Percentiles rank a stretch among this genome's conserved stretches.
phyloP scores from a whole-genome alignment of 35 echinoderm and acorn worm genomes.

The Apostichopus japonicus region DNA sequence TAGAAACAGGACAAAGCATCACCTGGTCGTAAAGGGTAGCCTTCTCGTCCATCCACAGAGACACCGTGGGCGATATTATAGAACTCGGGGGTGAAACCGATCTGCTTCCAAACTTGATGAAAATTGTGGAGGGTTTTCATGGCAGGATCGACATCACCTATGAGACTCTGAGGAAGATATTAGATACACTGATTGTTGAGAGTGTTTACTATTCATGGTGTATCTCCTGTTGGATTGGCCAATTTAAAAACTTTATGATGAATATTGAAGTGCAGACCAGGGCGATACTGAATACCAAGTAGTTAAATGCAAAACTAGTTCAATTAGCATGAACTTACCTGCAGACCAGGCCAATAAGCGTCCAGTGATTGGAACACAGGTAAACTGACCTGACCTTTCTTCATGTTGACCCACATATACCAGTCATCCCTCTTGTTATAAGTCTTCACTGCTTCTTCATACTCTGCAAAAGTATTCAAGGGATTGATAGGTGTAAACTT shows the following conservation, averaged over 20 bases:
- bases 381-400: conserved; percentile 86
- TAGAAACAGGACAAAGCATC: not conserved
- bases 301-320: no score
- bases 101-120: conserved; percentile 94
- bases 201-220: no score
- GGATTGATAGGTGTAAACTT: no score
- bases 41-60: conserved; percentile 75
- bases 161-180: conserved; percentile 64
- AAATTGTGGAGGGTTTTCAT: conserved; percentile 98
- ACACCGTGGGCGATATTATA: conserved; percentile 84
- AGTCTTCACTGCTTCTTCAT: conserved; percentile 81
- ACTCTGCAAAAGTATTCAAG: conserved; percentile 55
- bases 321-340: conserved; percentile 64
- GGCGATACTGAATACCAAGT: no score
- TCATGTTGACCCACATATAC: conserved; percentile 99
- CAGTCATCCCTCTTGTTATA: conserved; percentile 90
- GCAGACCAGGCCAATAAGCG: conserved; percentile 92
- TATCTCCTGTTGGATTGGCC: no score
- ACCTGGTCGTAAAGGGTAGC: conserved; percentile 97
- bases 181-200: no score
- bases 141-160: conserved; percentile 85
- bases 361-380: conserved; percentile 97
- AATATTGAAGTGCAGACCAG: no score
- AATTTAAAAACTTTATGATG: no score
- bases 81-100: conserved; percentile 96